Base-by-base conservation (phyloP, 2,888 invertebrate species). In the Neoitamus cyanurus region DNA sequence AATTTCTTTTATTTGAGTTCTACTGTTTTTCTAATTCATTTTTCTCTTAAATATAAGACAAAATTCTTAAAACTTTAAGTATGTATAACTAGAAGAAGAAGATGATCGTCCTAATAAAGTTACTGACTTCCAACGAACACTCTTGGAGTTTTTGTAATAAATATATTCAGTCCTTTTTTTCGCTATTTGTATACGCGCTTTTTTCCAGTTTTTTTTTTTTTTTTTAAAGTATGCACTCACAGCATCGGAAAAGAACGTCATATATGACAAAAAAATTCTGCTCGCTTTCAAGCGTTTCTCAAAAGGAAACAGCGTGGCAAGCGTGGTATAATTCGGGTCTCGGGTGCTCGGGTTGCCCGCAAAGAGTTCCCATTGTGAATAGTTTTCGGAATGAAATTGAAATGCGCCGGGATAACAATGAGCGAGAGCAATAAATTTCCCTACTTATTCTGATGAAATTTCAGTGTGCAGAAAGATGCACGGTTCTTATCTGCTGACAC, bases 401-500 rank as follows among this genome's bases (percentile, higher is more conserved):
- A 78, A 78, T 78, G 78, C 78, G 34, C 78, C 78, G 58, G 78
- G 78, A 78, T 48, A 78, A 78, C 78, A 78, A 78, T 78, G 48
- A 78, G 42, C 46, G 78, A 48, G 78, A 48, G 78, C 78, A 48
- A 48, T 78, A 78, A 78, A 78, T 78, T 78, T 78, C 15, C 78
- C 46, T 78, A 78, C 58, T 48, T 58, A 78, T 58, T 30, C 78
- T 31, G 78, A 78, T 58, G 78, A 78, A 78, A 78, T 78, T 78
- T 46, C 58, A 78, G 30, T 11, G 15, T 30, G 30, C 58, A 70
- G 7, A 78, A 42, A 46, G 20, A 28, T 42, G 42, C 42, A 75
- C 75, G 37, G 42, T 15, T 42, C 25, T 75, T 75, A 75, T 75
- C 75, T 75, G 37, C 75, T 75, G 75, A 75, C 75, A 75, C 75